Conservation (phyloP, 2,113 vertebrate genomes). For the Xiphias gladius region DNA sequence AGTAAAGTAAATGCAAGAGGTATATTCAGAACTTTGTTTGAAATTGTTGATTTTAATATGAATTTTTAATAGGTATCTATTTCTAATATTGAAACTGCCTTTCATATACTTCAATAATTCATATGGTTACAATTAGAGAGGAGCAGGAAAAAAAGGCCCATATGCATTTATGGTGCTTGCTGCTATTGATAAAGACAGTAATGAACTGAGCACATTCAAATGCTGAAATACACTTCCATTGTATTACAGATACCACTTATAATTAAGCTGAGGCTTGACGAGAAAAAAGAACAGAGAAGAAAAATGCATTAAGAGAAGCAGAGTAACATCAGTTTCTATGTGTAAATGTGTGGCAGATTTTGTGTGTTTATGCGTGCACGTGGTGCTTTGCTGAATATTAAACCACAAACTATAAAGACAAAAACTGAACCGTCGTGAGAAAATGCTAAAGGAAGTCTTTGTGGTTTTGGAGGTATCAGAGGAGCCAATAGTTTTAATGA, state of each 20-base stretch:
- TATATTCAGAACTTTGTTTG: conserved; percentile 15
- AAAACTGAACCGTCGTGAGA: conserved; percentile 75
- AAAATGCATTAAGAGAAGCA: conserved; percentile 74
- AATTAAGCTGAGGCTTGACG: conserved; percentile 82
- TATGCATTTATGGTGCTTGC: conserved; percentile 78
- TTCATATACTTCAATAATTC: conserved; percentile 71
- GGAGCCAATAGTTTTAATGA: conserved; percentile 79
- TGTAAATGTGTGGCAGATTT: conserved; percentile 32
- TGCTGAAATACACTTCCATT: conserved; percentile 79
- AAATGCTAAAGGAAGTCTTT: conserved; percentile 81
- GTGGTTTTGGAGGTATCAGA: conserved; percentile 82
- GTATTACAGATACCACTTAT: conserved; percentile 81
- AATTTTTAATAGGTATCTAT: conserved; percentile 66
- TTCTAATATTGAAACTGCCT: conserved; percentile 59
- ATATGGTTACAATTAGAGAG: conserved; percentile 75
- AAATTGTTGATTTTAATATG: conserved; percentile 53
- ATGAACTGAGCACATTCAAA: conserved; percentile 78
- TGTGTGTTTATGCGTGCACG: conserved; percentile 58
- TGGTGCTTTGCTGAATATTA: conserved; percentile 79
- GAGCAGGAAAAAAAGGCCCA: conserved; percentile 75
- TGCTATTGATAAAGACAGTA: conserved; percentile 77
- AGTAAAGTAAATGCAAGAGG: conserved; percentile 22
- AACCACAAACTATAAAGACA: conserved; percentile 81
- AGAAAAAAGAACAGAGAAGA: conserved; percentile 61
- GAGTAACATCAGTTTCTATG: conserved; percentile 65